These are phyloP conservation scores for Anas platyrhynchos DNA, from an alignment of 2,113 vertebrate genomes.

Conservation along the genomic window DNA sequence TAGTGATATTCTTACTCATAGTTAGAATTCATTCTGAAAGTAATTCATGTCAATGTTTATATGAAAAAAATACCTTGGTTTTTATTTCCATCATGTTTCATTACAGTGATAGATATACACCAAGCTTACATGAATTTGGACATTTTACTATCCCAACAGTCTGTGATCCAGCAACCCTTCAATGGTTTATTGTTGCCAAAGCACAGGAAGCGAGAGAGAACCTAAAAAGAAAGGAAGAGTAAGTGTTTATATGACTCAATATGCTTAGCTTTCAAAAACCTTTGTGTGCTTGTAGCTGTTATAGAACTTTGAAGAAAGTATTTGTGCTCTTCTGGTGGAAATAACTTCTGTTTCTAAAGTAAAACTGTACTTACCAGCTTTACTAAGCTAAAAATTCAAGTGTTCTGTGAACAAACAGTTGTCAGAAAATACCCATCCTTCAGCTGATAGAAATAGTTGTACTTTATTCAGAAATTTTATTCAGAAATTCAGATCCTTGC, in stretches of 20 bases:
- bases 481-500: neutral
- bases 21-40: neutral
- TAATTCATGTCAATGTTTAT: neutral
- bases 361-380: neutral
- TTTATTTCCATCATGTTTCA: neutral
- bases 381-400: neutral
- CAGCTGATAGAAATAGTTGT: neutral
- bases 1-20: neutral
- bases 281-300: neutral
- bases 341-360: neutral
- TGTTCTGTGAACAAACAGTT: neutral
- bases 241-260: constrained; percentile 52
- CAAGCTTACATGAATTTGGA: constrained; percentile 88
- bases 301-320: neutral
- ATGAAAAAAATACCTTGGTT: neutral
- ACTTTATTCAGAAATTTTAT: neutral
- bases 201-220: constrained; percentile 87
- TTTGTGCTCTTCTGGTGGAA: neutral
- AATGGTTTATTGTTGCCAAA: constrained; percentile 86
- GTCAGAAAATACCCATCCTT: neutral
- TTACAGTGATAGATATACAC: constrained; percentile 84
- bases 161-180: constrained; percentile 84
- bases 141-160: constrained; percentile 87
- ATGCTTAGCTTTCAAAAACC: neutral
- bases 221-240: constrained; percentile 82